Conservation (phyloP, 2,797 vertebrate genomes). For the Silurus lanzhouensis region DNA sequence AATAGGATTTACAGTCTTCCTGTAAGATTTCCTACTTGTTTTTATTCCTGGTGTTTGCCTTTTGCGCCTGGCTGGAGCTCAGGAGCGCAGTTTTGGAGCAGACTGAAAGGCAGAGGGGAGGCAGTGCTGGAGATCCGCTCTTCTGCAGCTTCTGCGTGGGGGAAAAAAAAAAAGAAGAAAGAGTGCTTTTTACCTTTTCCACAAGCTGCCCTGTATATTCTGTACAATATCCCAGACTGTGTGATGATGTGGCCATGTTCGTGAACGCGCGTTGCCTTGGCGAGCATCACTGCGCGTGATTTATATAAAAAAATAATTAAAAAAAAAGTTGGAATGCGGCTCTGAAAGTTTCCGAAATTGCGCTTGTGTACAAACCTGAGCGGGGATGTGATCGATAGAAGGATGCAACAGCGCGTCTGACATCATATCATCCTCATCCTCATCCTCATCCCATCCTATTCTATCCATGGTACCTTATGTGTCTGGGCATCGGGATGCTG, state of each 20-base stretch:
- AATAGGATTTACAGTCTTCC: neutral
- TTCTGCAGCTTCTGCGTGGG: neutral
- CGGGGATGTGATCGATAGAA: neutral
- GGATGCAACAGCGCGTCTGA: conserved; percentile 50
- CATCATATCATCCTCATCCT: neutral
- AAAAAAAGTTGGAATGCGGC: conserved; percentile 5
- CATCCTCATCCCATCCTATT: neutral
- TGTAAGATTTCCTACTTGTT: neutral
- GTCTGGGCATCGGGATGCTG: conserved; percentile 72
- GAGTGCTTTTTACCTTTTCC: neutral
- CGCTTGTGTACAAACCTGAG: conserved; percentile 15
- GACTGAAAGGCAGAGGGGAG: neutral
- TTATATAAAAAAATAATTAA: neutral
- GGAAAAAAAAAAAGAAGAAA: neutral
- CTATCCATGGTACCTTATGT: conserved; percentile 59
- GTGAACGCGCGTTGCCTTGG: neutral
- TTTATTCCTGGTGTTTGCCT: neutral
- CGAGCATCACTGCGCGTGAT: too few relatives aligned
- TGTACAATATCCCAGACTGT: neutral
- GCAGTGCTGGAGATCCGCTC: conserved; percentile 5
- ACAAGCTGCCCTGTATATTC: neutral
- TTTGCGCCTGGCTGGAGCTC: neutral
- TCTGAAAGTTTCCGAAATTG: conserved; percentile 16
- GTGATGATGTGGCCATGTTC: neutral
- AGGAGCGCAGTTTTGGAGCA: conserved; percentile 16